Evolutionary conservation across 2,888 invertebrate genomes (phyloP).

Genomic region (Spisula solida): DNA sequence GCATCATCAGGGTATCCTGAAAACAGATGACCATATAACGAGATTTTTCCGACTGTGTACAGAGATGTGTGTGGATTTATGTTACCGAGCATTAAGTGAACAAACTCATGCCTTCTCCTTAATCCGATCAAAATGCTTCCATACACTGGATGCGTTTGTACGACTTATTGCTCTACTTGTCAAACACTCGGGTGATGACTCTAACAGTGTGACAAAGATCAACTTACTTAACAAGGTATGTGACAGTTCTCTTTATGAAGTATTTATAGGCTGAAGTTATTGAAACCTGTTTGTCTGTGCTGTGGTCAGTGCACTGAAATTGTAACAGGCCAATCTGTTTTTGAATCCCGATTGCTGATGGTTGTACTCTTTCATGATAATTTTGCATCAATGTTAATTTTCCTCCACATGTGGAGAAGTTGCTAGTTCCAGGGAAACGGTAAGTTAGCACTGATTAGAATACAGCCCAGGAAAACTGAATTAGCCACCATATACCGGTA

Average conservation of each 20-base stretch:
- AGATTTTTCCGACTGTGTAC: constrained; percentile 98
- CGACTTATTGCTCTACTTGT: constrained; percentile 97
- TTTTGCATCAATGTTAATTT: too few relatives aligned
- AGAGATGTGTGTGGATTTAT: constrained; percentile 98
- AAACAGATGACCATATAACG: constrained; percentile 98
- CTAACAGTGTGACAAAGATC: constrained; percentile 97
- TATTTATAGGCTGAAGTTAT: too few relatives aligned
- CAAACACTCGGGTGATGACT: constrained; percentile 90
- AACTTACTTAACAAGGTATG: constrained; percentile 97
- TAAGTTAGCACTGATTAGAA: too few relatives aligned
- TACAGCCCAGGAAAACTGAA: too few relatives aligned
- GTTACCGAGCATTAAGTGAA: constrained; percentile 94
- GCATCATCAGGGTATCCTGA: constrained; percentile 98
- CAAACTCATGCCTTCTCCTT: constrained; percentile 89
- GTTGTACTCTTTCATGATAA: too few relatives aligned
- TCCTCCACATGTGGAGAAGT: too few relatives aligned
- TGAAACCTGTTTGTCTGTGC: too few relatives aligned
- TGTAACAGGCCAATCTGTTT: too few relatives aligned
- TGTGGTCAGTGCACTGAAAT: too few relatives aligned
- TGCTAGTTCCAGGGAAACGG: too few relatives aligned
- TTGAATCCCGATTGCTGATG: too few relatives aligned
- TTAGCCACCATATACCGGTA: too few relatives aligned
- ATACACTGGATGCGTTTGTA: constrained; percentile 98
- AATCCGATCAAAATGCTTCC: constrained; percentile 96
- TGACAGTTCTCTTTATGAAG: neutral